Evolutionary conservation across 1,140 invertebrate species (phyloP), one percentile per base, ranked within the genome.

Genomic region (Adoxophyes honmai): DNA sequence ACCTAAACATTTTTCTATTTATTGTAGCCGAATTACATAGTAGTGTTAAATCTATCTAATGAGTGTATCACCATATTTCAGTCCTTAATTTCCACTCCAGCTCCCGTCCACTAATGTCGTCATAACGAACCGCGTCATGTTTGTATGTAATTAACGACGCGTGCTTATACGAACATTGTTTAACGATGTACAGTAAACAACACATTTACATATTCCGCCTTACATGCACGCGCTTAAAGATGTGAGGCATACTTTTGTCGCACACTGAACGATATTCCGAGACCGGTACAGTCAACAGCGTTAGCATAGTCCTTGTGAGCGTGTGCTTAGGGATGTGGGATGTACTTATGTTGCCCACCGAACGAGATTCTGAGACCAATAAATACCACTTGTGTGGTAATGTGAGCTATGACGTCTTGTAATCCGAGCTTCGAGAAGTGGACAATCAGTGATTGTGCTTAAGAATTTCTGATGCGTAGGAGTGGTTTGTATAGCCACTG

Each of bases 71-170:
- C 4, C 33, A 34, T 9, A 36, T 36, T 10, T 36, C 1, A 36
- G 8, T 9, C 3, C 8, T 4, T 10, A 36, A 10, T 36, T 36
- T 9, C 2, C 2, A 36, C 34, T 39, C 34, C 34, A 52, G 16
- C 68, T 74, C 69, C 63, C 14, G 37, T 48, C n/a, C 16, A 55
- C 57, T 63, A 69, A 14, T 52, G 61, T 61, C 68, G 48, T 69
- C 66, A 73, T 70, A 68, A 70, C 61, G 57, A 59, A 65, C 63
- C 34, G 51, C 69, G 67, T 71, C 81, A 66, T 78, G 75, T 83
- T 76, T 80, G 75, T 78, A 78, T 79, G 71, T 83, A 83, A 86
- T 86, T 86, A 81, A 84, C 83, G 78, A 78, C 73, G 68, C 73
- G 67, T 63, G 70, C 66, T 67, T 63, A 76, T 70, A 75, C 62